phyloP scores from a whole-genome alignment of 2,113 vertebrate species.

The Corvus hawaiiensis region DNA sequence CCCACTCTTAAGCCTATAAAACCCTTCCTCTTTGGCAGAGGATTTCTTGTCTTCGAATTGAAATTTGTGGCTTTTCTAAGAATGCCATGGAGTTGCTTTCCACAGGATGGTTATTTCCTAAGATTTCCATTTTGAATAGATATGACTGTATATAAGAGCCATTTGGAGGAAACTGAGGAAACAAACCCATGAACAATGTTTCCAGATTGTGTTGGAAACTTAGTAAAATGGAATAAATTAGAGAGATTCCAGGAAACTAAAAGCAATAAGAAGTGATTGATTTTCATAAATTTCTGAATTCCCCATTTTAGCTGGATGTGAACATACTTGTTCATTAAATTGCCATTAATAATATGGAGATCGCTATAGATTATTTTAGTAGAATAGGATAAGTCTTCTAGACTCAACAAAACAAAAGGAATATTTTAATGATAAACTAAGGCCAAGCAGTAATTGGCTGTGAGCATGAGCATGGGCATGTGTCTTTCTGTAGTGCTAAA shows the following conservation, averaged over 20 bases:
- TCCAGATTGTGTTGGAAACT: not conserved
- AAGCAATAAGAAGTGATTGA: not conserved
- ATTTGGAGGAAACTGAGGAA: not conserved
- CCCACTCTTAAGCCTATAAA: not conserved
- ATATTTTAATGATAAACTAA: not conserved
- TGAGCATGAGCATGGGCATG: accelerated
- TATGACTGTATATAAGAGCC: not conserved
- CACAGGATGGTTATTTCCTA: not conserved
- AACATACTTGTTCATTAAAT: not conserved
- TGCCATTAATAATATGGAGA: not conserved
- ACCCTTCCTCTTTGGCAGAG: not conserved
- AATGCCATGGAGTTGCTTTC: not conserved
- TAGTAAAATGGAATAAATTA: not conserved
- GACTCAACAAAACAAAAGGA: not conserved
- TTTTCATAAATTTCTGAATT: not conserved
- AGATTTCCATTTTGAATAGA: not conserved
- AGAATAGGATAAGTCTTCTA: not conserved
- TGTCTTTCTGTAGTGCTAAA: not conserved
- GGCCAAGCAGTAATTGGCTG: not conserved
- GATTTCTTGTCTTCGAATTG: not conserved
- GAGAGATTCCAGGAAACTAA: not conserved
- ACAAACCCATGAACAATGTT: not conserved
- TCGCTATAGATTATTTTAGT: not conserved
- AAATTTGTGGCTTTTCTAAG: not conserved
- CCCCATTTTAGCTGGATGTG: not conserved